A percentile compares a stretch with the other conserved stretches of the same genome.
Evolutionary conservation across 2,797 vertebrate genomes (phyloP).

Genomic region (Muraenolepis orangiensis): DNA sequence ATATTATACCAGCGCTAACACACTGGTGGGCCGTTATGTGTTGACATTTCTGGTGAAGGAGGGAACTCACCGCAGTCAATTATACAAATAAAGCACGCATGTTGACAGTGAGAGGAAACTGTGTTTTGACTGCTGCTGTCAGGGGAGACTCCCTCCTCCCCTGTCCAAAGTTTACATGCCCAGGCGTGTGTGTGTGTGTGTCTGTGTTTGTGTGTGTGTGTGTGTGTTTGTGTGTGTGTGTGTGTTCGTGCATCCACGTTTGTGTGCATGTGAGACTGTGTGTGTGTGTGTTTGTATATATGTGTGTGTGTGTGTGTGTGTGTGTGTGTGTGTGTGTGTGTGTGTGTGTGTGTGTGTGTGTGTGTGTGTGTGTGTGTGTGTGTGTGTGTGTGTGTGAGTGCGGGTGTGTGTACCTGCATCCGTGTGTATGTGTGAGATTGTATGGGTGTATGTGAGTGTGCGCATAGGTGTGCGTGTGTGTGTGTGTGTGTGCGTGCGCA

Average conservation of each 20-base stretch:
- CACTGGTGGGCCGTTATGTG: slow-evolving; percentile 49
- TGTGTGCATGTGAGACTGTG: slow-evolving; percentile 19
- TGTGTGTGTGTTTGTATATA: neutral
- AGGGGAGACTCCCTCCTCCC: slow-evolving; percentile 49
- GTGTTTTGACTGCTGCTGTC: slow-evolving; percentile 69
- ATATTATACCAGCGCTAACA: slow-evolving; percentile 44
- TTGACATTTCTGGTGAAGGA: slow-evolving; percentile 54
- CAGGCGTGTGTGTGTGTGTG: slow-evolving; percentile 53
- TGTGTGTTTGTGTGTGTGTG: slow-evolving; percentile 24
- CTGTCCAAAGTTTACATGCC: slow-evolving; percentile 65
- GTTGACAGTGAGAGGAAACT: slow-evolving; percentile 65
- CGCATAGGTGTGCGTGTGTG: neutral
- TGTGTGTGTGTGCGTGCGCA: neutral
- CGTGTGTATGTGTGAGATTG: neutral
- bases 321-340: too few relatives aligned
- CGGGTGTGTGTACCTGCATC: neutral
- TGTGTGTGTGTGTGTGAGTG: slow-evolving; percentile 7
- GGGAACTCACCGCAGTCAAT: slow-evolving; percentile 52
- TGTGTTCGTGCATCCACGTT: slow-evolving; percentile 11
- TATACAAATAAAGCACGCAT: slow-evolving; percentile 71
- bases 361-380: neutral
- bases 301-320: neutral
- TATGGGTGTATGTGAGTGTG: neutral
- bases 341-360: too few relatives aligned
- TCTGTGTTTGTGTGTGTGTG: slow-evolving; percentile 21